Evolutionary conservation across 2,888 invertebrate genomes (phyloP), one percentile per base, ranked within the genome.

Genomic region (Polietes domitor): DNA sequence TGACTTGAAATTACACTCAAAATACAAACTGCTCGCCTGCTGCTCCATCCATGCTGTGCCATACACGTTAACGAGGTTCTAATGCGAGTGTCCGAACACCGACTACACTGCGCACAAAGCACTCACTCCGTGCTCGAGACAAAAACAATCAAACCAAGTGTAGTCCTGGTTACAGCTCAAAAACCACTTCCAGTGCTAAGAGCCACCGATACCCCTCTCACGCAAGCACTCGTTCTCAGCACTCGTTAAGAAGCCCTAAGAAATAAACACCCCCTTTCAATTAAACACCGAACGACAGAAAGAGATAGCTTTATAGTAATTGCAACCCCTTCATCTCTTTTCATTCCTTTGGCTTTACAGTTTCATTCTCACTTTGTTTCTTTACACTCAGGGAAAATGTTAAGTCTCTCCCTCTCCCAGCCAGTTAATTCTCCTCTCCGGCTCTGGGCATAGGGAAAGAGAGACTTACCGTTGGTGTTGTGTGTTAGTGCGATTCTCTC

Each of bases 291-390:
- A 37, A 37, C 10, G 82, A 72, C 65, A 43, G 71, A 82, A 50
- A 76, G 72, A 72, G 77, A 77, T 74, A 76, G 0, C 10, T 0
- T n/a, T n/a, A n/a, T 6, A 2, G 10, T 28, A 65, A n/a, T n/a
- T n/a, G n/a, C n/a, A n/a, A n/a, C n/a, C n/a, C n/a, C n/a, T 7
- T 2, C 9, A 3, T 80, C 81, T 65, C 53, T 19, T 37, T 32
- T 77, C 28, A 41, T 41, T 53, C 71, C 53, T 12, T 4, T 41
- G 19, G 1, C 7, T 2, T 0, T 6, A 7, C 9, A n/a, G 83
- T 82, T 85, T 72, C 84, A 77, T 50, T 85, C 81, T 72, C 50
- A 12, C 9, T 19, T 1, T n/a, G 85, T 86, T 85, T 76, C 83
- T 26, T 9, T 58, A 0, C 10, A 50, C 78, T 73, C 81, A 80